Percentiles rank a stretch among this genome's conserved stretches.
These are phyloP conservation scores for Gallinago jamesoni DNA, from an alignment of 2,113 vertebrate species.

Conservation along the genomic window DNA sequence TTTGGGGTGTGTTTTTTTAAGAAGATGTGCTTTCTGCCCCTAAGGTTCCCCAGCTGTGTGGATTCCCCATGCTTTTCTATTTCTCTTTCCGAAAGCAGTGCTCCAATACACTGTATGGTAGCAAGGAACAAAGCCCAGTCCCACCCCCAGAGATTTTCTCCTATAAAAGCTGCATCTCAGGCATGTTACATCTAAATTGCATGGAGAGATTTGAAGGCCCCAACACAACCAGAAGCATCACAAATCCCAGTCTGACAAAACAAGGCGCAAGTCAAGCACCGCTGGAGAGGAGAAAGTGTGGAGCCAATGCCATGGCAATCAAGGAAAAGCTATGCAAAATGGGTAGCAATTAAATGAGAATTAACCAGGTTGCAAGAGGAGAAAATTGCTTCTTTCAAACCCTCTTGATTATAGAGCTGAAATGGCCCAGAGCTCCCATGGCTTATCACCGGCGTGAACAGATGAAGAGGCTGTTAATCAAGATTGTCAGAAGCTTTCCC, in stretches of 20 bases:
- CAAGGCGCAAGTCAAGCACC: background rate
- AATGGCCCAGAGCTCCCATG: background rate
- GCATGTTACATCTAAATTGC: background rate
- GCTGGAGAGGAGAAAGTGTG: background rate
- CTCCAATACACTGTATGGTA: background rate
- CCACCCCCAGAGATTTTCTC: background rate
- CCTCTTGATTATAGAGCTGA: constrained; percentile 10
- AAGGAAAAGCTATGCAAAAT: constrained; percentile 12
- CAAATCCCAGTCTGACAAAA: background rate
- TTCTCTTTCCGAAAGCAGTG: background rate
- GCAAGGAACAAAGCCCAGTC: background rate
- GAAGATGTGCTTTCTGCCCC: background rate
- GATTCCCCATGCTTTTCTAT: background rate
- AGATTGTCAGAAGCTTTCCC: constrained; percentile 19
- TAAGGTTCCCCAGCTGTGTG: background rate
- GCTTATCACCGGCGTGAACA: background rate
- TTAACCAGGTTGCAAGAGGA: background rate
- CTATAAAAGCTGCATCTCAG: background rate
- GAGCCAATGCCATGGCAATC: background rate
- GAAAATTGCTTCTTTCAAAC: constrained; percentile 48
- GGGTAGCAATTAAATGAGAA: constrained; percentile 46
- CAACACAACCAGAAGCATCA: background rate
- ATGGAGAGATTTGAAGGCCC: background rate
- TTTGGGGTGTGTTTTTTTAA: background rate
- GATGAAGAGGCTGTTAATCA: constrained; percentile 19